Base-by-base conservation (phyloP, 2,113 vertebrate genomes). In the Triplophysa tibetana region DNA sequence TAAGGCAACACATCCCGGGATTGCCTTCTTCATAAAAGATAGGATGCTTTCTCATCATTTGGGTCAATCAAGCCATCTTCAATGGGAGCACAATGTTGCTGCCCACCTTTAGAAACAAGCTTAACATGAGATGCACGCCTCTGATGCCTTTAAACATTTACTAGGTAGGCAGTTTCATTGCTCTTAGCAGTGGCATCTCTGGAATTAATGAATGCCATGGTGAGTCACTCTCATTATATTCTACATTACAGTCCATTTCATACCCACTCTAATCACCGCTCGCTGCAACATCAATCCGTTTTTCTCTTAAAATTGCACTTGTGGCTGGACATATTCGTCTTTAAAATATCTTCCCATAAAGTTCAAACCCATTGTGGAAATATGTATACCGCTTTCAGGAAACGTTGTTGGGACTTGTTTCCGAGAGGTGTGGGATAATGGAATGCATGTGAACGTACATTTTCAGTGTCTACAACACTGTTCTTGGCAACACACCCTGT, bases 161-260 rank as follows among this genome's bases (percentile, higher is more conserved):
- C 29, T 45, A 75, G 58, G 21, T 63, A 48, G 38, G 33, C 56
- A 45, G 17, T 61, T 45, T 24, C 6, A 19, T 74, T 43, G 70
- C 38, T 23, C 60, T 61, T 56, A 48, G 41, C 58, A 48, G 16
- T 75, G 41, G 21, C 58, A 48, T 75, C 62, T 58, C 56, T 43
- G 63, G 23, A 78, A 81, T 78, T 77, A 64, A 61, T 23, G 75
- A 70, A 33, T 60, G 62, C 23, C 58, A 58, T 4, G 72, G 61
- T 75, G 72, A 75, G 72, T 75, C 72, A 75, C 63, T 38, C 63
- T 81, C 79, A 84, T 84, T 84, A 78, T 13, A 64, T 48, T 29
- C 45, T 75, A 75, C 64, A 81, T 81, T 84, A 78, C 64, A 64
- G 70, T 56, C 21, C 68, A 70, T 82, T 78, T 54, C 60, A 69